Evolutionary conservation across 2,888 invertebrate species (phyloP).

Genomic region (Campoletis raptor): DNA sequence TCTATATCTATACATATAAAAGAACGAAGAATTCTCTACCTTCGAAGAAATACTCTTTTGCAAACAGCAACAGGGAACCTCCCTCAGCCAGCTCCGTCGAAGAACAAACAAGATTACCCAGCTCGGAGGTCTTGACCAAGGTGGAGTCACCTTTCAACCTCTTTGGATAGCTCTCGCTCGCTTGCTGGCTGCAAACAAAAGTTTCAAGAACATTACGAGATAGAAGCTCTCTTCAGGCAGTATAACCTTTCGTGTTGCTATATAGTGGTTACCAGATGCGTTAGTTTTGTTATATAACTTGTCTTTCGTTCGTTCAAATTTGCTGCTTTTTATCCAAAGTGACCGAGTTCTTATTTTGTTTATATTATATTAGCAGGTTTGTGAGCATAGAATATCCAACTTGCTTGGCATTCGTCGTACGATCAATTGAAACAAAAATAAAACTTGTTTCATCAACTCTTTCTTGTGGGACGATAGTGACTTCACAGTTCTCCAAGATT

Average conservation of each 20-base stretch:
- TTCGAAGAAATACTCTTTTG: conserved; percentile 20
- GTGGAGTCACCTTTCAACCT: conserved; percentile 73
- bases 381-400: background rate
- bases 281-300: conserved; percentile 6
- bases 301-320: conserved; percentile 3
- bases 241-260: background rate
- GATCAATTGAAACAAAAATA: background rate
- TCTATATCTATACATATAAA: background rate
- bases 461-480: background rate
- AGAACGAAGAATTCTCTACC: background rate
- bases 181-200: conserved; percentile 52
- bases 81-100: conserved; percentile 35
- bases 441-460: background rate
- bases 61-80: conserved; percentile 37
- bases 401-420: background rate
- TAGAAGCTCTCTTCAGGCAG: conserved; percentile 28
- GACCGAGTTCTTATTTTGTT: background rate
- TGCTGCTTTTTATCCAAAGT: background rate
- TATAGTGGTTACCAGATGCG: background rate
- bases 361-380: background rate
- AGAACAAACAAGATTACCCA: conserved; percentile 78
- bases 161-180: conserved; percentile 16
- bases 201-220: conserved; percentile 46
- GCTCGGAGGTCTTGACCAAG: conserved; percentile 55
- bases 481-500: background rate